These are phyloP conservation scores for Botia almorhae DNA, from an alignment of 2,797 vertebrate species.

Conservation along the genomic window DNA sequence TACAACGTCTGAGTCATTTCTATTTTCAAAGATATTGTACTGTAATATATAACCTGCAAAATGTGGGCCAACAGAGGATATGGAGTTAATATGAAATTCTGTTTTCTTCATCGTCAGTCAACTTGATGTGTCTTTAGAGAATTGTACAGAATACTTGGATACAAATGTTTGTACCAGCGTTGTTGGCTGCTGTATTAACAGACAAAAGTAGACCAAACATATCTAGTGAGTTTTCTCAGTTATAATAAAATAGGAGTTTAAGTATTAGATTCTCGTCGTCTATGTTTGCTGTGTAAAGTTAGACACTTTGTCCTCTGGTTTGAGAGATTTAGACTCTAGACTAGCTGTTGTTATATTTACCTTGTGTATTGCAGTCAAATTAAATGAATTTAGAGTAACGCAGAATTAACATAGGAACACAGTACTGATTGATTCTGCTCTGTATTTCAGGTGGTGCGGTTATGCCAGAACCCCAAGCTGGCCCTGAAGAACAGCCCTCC, in stretches of 20 bases:
- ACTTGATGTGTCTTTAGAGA: not conserved
- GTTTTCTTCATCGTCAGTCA: conserved; percentile 22
- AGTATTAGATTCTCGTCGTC: not conserved
- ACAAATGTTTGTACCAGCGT: not conserved
- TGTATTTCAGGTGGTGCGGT: conserved; percentile 88
- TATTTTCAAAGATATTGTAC: not conserved
- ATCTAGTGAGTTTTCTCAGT: not conserved
- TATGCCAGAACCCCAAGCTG: conserved; percentile 97
- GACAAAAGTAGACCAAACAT: not conserved
- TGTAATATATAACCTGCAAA: conserved; percentile 31
- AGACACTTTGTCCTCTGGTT: not conserved
- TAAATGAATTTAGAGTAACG: too few relatives aligned
- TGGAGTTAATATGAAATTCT: conserved; percentile 9
- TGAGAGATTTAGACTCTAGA: not conserved
- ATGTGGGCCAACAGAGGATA: not conserved
- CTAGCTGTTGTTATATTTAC: not conserved
- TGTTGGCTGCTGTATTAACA: conserved; percentile 22
- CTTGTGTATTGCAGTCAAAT: not conserved
- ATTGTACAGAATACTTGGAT: conserved; percentile 14
- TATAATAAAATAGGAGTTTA: not conserved
- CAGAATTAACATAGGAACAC: not conserved
- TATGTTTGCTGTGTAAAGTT: not conserved
- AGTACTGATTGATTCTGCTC: conserved; percentile 47
- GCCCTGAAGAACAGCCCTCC: conserved; percentile 98
- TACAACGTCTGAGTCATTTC: not conserved